These are phyloP conservation scores for Neodiprion virginianus DNA, from an alignment of 1,140 invertebrate species.

Conservation along the genomic window DNA sequence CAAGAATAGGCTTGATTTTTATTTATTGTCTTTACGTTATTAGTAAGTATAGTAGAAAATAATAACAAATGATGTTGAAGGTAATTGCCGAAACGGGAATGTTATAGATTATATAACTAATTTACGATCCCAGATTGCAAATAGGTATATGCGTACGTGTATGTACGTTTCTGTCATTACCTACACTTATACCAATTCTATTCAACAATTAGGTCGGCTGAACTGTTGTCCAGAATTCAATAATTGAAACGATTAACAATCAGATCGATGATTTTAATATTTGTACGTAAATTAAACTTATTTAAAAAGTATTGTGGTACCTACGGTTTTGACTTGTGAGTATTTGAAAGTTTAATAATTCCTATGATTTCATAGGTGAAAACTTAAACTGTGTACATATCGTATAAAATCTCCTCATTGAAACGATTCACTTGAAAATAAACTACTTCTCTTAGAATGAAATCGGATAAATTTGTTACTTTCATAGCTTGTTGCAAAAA, in stretches of 20 bases:
- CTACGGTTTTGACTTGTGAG: not conserved
- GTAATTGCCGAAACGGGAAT: not conserved
- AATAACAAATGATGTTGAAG: not conserved
- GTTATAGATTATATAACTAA: not conserved
- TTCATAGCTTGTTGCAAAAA: too few species aligned
- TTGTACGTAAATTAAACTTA: not conserved
- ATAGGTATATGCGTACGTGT: not conserved
- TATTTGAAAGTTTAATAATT: not conserved
- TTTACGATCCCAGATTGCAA: not conserved
- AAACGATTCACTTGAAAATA: not conserved
- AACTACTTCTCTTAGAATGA: too few species aligned
- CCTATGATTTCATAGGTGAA: not conserved
- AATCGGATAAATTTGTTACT: too few species aligned
- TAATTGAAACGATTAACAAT: not conserved
- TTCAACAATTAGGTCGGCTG: too few species aligned
- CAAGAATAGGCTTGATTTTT: slow-evolving; percentile 16
- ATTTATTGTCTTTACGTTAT: not conserved
- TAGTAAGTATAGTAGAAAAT: not conserved
- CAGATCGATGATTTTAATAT: slow-evolving; percentile 2
- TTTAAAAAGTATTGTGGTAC: not conserved
- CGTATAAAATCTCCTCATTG: not conserved
- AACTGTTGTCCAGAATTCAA: too few species aligned
- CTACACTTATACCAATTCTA: not conserved
- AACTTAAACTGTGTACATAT: not conserved
- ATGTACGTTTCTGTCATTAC: not conserved